phyloP scores from a whole-genome alignment of 2,113 vertebrate genomes.

The Alosa alosa region DNA sequence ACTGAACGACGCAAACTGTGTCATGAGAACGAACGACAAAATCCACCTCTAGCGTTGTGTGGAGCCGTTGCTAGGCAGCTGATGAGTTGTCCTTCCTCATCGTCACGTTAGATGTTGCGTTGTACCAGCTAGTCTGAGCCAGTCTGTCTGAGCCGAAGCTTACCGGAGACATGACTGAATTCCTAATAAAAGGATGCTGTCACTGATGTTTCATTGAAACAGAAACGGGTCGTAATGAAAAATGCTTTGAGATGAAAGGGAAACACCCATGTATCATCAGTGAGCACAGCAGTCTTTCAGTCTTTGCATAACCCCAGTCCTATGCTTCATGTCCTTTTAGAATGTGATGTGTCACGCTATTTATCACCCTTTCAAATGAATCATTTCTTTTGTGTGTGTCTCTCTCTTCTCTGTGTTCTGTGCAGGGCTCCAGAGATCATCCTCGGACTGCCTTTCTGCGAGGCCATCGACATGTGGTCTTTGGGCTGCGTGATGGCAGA shows the following conservation, averaged over 20 bases:
- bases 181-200: neutral
- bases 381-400: constrained; percentile 4
- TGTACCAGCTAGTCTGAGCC: neutral
- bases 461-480: constrained; percentile 99
- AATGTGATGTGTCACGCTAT: neutral
- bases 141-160: neutral
- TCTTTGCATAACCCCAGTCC: neutral
- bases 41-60: neutral
- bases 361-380: constrained; percentile 21
- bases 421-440: constrained; percentile 96
- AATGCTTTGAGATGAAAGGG: neutral
- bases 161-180: neutral
- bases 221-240: neutral
- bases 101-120: neutral
- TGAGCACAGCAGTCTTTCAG: neutral
- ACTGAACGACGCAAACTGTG: too few species aligned
- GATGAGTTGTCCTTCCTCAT: neutral
- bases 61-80: neutral
- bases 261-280: neutral
- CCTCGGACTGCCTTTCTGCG: constrained; percentile 95
- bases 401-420: constrained; percentile 49
- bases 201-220: neutral
- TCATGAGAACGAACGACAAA: too few species aligned
- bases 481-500: constrained; percentile 96
- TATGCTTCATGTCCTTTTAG: neutral